Evolutionary conservation across 1,140 invertebrate species (phyloP).

Genomic region (Pissodes strobi): DNA sequence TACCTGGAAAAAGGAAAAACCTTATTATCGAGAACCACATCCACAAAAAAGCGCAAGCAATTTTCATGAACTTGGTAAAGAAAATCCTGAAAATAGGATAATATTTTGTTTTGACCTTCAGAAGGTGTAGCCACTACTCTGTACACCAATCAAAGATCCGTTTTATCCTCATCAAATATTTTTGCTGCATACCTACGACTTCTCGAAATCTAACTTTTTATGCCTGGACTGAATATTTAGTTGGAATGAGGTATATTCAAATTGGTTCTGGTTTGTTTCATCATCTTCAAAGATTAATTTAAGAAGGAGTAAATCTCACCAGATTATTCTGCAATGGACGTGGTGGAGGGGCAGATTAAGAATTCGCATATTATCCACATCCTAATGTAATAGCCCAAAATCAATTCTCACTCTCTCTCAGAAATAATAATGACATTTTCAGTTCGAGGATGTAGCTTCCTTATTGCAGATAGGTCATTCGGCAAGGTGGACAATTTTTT

Average conservation of each 20-base stretch:
- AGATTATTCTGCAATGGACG: too few species aligned
- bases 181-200: conserved; percentile 23
- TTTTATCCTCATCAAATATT: conserved; percentile 34
- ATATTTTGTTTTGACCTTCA: conserved; percentile 43
- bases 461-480: too few species aligned
- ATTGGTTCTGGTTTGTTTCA: not conserved
- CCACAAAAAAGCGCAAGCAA: conserved; percentile 29
- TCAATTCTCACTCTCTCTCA: too few species aligned
- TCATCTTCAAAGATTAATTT: conserved; percentile 1
- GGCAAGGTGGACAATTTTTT: too few species aligned
- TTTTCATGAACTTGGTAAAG: conserved; percentile 20
- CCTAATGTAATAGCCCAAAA: too few species aligned
- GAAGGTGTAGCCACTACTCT: conserved; percentile 41
- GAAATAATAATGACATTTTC: too few species aligned
- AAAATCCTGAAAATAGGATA: conserved; percentile 28
- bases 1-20: conserved; percentile 15
- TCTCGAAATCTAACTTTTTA: conserved; percentile 15
- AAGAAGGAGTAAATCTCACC: too few species aligned
- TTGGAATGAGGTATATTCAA: not conserved
- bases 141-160: conserved; percentile 38
- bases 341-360: too few species aligned
- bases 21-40: conserved; percentile 21
- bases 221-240: not conserved
- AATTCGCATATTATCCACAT: too few species aligned
- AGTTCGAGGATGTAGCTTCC: too few species aligned